These are phyloP conservation scores for Nephrotoma appendiculata DNA, from an alignment of 2,888 invertebrate species.

Conservation along the genomic window DNA sequence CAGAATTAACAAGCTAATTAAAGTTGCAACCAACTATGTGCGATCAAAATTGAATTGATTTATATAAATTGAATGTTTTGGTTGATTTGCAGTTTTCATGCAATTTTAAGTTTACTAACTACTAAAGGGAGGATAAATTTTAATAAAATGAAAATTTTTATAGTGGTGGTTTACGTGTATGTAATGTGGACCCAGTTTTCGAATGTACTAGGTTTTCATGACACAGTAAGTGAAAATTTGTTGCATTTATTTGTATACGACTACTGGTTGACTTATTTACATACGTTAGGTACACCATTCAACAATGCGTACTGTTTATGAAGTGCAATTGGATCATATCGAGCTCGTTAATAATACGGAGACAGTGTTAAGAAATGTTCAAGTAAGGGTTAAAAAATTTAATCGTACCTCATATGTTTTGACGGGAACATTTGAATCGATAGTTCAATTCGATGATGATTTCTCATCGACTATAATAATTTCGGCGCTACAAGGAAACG, in stretches of 20 bases:
- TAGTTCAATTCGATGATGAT: not conserved
- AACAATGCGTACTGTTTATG: not conserved
- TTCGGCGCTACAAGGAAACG: not conserved
- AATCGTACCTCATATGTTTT: not conserved
- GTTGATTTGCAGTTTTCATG: not conserved
- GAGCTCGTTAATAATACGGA: not conserved
- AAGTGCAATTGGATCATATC: not conserved
- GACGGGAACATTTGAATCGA: not conserved
- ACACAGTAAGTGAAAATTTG: not conserved
- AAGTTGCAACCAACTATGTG: not conserved
- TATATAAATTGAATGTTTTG: not conserved
- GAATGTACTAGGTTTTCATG: not conserved
- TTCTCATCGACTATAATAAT: not conserved
- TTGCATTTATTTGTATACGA: not conserved
- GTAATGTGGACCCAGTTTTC: not conserved
- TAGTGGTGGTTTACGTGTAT: not conserved
- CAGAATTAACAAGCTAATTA: not conserved
- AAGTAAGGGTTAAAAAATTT: not conserved
- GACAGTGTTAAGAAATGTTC: not conserved
- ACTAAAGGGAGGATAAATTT: too few relatives aligned
- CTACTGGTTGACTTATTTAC: not conserved
- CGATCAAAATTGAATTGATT: not conserved
- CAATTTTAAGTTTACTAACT: too few relatives aligned
- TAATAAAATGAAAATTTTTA: not conserved
- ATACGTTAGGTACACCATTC: not conserved